Conservation (phyloP, 2,888 invertebrate genomes). For the Hydrotaea diabolus region DNA sequence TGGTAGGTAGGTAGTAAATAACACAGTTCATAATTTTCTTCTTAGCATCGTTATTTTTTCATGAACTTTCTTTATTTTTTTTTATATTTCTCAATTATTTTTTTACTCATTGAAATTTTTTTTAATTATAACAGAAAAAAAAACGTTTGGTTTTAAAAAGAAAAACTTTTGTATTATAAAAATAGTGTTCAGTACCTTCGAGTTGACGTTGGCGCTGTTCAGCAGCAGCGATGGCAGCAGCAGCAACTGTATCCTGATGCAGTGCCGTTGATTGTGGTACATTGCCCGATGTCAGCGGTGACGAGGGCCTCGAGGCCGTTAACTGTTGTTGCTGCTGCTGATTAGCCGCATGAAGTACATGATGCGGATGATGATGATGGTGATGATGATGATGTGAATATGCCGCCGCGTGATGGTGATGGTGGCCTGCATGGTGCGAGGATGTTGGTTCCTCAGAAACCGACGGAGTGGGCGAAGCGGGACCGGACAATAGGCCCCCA, state of each 20-base stretch:
- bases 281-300: slow-evolving; percentile 54
- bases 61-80: slow-evolving; percentile 61
- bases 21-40: slow-evolving; percentile 61
- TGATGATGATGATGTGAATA: slow-evolving; percentile 63
- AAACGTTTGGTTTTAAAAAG: slow-evolving; percentile 38
- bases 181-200: slow-evolving; percentile 78
- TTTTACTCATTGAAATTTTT: slow-evolving; percentile 68
- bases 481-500: slow-evolving; percentile 73
- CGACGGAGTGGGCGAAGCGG: slow-evolving; percentile 77
- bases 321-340: slow-evolving; percentile 71
- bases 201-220: slow-evolving; percentile 80
- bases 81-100: slow-evolving; percentile 52
- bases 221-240: slow-evolving; percentile 75
- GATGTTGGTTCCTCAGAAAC: slow-evolving; percentile 74
- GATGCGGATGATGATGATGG: slow-evolving; percentile 69
- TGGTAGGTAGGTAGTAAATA: slow-evolving; percentile 19
- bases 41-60: slow-evolving; percentile 61
- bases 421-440: slow-evolving; percentile 65
- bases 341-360: slow-evolving; percentile 61
- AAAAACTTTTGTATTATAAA: slow-evolving; percentile 72
- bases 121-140: not conserved
- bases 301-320: slow-evolving; percentile 66
- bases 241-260: slow-evolving; percentile 74
- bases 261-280: slow-evolving; percentile 67
- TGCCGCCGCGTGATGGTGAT: slow-evolving; percentile 58